Evolutionary conservation across 2,888 invertebrate genomes (phyloP).

Genomic region (Petrophora chlorosata): DNA sequence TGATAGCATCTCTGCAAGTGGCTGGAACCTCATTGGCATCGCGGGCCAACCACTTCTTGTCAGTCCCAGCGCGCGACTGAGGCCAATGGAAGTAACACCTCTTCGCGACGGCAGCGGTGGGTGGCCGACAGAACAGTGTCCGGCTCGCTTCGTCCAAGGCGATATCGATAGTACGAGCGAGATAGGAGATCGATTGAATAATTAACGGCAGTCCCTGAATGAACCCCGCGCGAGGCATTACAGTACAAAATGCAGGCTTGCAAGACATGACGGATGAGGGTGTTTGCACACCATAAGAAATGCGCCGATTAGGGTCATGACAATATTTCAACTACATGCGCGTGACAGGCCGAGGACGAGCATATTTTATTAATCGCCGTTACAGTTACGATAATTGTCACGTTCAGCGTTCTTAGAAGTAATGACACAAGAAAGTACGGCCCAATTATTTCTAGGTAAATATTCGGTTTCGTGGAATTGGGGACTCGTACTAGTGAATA

Average conservation of each 20-base stretch:
- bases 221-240: constrained; percentile 52
- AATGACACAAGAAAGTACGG: constrained; percentile 45
- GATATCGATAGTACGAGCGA: constrained; percentile 35
- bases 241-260: constrained; percentile 61
- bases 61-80: constrained; percentile 66
- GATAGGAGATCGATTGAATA: constrained; percentile 65
- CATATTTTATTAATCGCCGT: constrained; percentile 61
- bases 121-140: constrained; percentile 39
- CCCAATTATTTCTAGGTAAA: constrained; percentile 47
- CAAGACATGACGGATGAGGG: constrained; percentile 52
- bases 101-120: constrained; percentile 18
- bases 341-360: constrained; percentile 44
- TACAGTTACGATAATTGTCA: constrained; percentile 63
- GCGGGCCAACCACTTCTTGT: constrained; percentile 68
- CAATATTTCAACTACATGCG: constrained; percentile 56
- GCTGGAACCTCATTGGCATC: constrained; percentile 69
- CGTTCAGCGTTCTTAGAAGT: constrained; percentile 58
- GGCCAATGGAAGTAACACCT: constrained; percentile 34
- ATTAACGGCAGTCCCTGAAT: constrained; percentile 68
- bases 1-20: constrained; percentile 78
- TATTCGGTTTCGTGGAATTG: constrained; percentile 36
- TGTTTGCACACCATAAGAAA: constrained; percentile 63
- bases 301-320: constrained; percentile 64
- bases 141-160: constrained; percentile 44
- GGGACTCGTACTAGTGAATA: constrained; percentile 15